Percentiles rank a stretch among this genome's conserved stretches.
phyloP scores from a whole-genome alignment of 2,888 invertebrate genomes.

The Trachelus stipa region DNA sequence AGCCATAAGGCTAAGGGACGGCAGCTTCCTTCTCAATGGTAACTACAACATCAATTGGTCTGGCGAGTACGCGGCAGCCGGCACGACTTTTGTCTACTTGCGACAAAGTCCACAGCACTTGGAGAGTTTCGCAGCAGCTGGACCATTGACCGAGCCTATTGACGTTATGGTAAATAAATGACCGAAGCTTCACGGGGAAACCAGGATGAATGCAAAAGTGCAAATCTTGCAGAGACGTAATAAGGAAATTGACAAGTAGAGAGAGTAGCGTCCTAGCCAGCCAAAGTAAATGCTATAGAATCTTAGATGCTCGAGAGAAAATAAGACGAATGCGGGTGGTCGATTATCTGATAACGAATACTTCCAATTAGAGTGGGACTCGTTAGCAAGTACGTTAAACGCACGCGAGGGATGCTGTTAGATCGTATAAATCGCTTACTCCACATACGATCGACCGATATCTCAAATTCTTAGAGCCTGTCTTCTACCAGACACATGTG shows the following conservation, averaged over 20 bases:
- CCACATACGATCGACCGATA: neutral
- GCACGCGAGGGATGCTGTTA: neutral
- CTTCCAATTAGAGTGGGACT: neutral
- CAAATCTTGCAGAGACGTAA: no score
- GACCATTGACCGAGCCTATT: constrained; percentile 81
- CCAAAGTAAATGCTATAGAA: neutral
- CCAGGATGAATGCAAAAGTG: neutral
- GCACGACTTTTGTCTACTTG: constrained; percentile 83
- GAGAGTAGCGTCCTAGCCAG: neutral
- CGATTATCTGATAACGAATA: neutral
- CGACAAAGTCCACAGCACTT: constrained; percentile 73
- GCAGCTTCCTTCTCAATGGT: constrained; percentile 85
- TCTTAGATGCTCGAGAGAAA: neutral
- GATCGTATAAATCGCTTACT: neutral
- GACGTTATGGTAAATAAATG: constrained; percentile 79
- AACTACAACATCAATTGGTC: constrained; percentile 80
- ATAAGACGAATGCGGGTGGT: neutral
- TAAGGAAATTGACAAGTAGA: neutral
- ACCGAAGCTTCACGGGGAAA: neutral
- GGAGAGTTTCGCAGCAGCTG: constrained; percentile 82
- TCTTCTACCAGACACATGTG: neutral
- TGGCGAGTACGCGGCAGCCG: constrained; percentile 81
- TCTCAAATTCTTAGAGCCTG: neutral
- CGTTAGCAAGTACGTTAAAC: neutral
- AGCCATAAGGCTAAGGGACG: constrained; percentile 83